Percentiles rank a stretch among this genome's conserved stretches.
Conservation (phyloP, 2,888 invertebrate species). For the Dromius quadrimaculatus region DNA sequence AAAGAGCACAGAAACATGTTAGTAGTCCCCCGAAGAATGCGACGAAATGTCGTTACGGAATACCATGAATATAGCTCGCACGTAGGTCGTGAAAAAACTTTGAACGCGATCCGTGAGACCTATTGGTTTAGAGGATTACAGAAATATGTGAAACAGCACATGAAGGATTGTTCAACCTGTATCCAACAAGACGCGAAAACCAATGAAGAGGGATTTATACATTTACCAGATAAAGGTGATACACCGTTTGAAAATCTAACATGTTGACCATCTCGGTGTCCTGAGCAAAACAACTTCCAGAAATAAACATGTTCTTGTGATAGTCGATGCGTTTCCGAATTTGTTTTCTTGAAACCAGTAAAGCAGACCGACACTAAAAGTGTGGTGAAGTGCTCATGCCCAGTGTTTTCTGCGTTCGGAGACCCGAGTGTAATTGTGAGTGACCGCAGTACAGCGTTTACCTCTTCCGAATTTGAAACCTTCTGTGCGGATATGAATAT, state of each 20-base stretch:
- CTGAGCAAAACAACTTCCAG: not conserved
- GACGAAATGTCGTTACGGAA: too few species aligned
- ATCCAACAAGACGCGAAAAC: too few species aligned
- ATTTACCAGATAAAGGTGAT: not conserved
- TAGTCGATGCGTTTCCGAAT: too few species aligned
- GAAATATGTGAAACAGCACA: too few species aligned
- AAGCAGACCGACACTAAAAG: not conserved
- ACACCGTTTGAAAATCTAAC: not conserved
- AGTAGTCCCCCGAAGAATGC: too few species aligned
- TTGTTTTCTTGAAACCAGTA: not conserved
- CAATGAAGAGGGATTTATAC: not conserved
- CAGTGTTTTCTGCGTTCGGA: slow-evolving; percentile 2
- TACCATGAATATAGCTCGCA: too few species aligned
- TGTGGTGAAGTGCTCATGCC: not conserved
- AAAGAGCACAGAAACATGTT: too few species aligned
- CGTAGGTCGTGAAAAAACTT: too few species aligned
- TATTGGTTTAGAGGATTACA: too few species aligned
- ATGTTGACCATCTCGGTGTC: not conserved
- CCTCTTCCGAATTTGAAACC: not conserved
- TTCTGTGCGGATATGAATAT: not conserved
- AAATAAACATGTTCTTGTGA: not conserved
- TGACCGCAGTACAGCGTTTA: not conserved
- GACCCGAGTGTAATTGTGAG: not conserved
- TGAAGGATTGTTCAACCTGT: too few species aligned
- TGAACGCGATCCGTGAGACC: too few species aligned